Evolutionary conservation across 2,797 vertebrate genomes (phyloP).

Genomic region (Schizothorax lantsangensis): DNA sequence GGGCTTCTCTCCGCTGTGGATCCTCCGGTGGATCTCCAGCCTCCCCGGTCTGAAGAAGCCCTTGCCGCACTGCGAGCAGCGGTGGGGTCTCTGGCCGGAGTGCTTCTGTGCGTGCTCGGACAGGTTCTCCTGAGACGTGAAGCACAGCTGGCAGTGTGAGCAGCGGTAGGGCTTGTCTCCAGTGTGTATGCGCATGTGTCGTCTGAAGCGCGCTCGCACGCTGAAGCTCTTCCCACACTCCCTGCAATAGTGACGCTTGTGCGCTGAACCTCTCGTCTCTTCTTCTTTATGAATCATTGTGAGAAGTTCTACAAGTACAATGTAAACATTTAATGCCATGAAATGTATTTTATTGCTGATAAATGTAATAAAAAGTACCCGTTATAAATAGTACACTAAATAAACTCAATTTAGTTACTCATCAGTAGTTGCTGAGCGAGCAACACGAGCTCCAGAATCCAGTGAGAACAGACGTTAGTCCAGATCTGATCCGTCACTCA

Average conservation of each 20-base stretch:
- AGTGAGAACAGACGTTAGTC: too few relatives aligned
- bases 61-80: conserved; percentile 17
- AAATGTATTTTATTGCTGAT: not conserved
- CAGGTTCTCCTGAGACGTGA: conserved; percentile 21
- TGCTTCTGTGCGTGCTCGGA: not conserved
- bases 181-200: conserved; percentile 33
- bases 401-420: too few relatives aligned
- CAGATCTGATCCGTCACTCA: not conserved
- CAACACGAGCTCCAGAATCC: too few relatives aligned
- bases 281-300: not conserved
- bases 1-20: conserved; percentile 24
- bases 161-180: conserved; percentile 13
- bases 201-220: not conserved
- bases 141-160: not conserved
- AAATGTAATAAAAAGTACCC: not conserved
- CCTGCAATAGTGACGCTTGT: not conserved
- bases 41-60: conserved; percentile 21
- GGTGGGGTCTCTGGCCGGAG: not conserved
- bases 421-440: too few relatives aligned
- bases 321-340: not conserved
- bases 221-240: conserved; percentile 34
- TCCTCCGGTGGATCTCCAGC: conserved; percentile 3
- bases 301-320: conserved; percentile 11
- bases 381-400: too few relatives aligned
- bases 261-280: not conserved